Evolutionary conservation across 1,140 invertebrate genomes (phyloP).

Genomic region (Chironomus striatipennis): DNA sequence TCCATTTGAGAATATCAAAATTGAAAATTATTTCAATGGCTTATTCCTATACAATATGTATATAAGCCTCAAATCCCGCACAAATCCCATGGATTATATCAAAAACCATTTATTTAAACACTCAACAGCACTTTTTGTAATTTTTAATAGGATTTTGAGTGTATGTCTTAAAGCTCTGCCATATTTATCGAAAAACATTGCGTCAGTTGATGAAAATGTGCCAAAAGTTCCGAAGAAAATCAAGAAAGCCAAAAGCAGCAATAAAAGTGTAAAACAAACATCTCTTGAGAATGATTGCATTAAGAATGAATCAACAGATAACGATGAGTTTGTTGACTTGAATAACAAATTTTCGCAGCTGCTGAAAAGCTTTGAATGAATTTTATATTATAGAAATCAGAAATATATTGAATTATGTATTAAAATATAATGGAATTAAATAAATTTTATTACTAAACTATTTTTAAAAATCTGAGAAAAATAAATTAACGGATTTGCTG

Average conservation of each 20-base stretch:
- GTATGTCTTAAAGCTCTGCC: constrained; percentile 29
- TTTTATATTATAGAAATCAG: constrained; percentile 5
- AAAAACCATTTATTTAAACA: constrained; percentile 41
- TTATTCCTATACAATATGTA: constrained; percentile 66
- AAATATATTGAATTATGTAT: not conserved
- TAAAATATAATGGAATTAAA: too few species aligned
- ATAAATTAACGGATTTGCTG: too few species aligned
- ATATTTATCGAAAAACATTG: constrained; percentile 23
- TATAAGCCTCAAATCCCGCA: constrained; percentile 45
- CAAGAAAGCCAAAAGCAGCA: constrained; percentile 24
- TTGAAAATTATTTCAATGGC: constrained; percentile 56
- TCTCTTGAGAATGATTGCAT: constrained; percentile 28
- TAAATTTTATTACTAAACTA: too few species aligned
- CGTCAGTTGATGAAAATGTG: constrained; percentile 12
- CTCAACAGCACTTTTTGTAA: constrained; percentile 43
- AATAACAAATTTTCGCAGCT: constrained; percentile 39
- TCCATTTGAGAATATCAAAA: constrained; percentile 45
- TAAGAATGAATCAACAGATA: constrained; percentile 28
- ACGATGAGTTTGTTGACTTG: constrained; percentile 36
- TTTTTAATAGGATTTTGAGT: constrained; percentile 34
- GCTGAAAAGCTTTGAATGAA: constrained; percentile 25
- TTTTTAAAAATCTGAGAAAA: too few species aligned
- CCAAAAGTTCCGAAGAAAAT: constrained; percentile 24
- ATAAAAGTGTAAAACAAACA: not conserved
- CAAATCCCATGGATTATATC: constrained; percentile 45